Conservation (phyloP, 2,113 vertebrate species). For the Leuciscus idus region DNA sequence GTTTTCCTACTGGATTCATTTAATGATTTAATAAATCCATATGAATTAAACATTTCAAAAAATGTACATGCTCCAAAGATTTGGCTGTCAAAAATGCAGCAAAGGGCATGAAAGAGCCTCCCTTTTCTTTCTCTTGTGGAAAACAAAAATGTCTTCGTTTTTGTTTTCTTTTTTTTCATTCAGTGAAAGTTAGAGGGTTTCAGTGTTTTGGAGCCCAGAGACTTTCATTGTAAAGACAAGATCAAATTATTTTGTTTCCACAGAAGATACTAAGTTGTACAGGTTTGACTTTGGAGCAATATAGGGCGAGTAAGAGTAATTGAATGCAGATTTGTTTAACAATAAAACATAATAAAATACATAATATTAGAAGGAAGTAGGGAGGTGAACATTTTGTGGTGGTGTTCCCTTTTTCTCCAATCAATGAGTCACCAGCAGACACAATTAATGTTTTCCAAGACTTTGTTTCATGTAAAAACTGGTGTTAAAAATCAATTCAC, state of each 20-base stretch:
- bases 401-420: not conserved
- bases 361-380: not conserved
- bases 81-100: not conserved
- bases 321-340: not conserved
- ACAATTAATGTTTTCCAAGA: not conserved
- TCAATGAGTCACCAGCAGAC: not conserved
- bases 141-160: not conserved
- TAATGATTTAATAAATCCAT: constrained; percentile 24
- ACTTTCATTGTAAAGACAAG: no score
- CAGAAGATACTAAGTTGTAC: no score
- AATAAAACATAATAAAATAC: not conserved
- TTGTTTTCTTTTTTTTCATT: not conserved
- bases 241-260: no score
- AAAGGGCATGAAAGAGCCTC: not conserved
- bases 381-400: not conserved
- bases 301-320: not conserved
- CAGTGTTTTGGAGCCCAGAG: not conserved
- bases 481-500: constrained; percentile 25
- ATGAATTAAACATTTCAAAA: not conserved
- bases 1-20: not conserved
- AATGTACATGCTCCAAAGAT: not conserved
- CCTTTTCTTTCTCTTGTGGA: not conserved
- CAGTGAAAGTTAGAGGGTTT: not conserved
- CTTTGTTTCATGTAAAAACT: not conserved
- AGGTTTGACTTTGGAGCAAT: not conserved